Evolutionary conservation across 2,113 vertebrate genomes (phyloP).

Genomic region (Agapornis roseicollis): DNA sequence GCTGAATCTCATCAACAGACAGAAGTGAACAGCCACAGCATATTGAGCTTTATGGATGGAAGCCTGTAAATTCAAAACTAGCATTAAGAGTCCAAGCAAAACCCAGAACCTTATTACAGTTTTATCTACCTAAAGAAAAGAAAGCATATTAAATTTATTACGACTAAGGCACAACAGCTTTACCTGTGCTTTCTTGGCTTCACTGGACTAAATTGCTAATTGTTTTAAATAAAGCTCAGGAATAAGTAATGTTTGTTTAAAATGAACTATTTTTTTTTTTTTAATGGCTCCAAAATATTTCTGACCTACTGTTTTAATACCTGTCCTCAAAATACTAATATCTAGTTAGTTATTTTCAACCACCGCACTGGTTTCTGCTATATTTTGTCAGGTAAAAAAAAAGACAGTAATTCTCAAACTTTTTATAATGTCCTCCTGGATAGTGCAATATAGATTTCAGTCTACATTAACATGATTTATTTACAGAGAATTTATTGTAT

Average conservation of each 20-base stretch:
- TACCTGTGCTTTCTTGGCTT: background rate
- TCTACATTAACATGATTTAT: background rate
- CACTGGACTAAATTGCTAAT: background rate
- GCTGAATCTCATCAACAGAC: background rate
- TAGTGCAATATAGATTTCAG: background rate
- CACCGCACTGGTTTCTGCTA: background rate
- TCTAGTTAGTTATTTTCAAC: background rate
- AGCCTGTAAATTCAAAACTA: constrained; percentile 6
- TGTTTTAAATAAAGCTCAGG: background rate
- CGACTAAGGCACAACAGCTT: background rate
- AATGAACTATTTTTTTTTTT: background rate
- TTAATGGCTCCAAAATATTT: background rate
- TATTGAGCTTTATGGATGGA: background rate
- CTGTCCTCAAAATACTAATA: background rate
- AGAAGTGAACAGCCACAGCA: constrained; percentile 5
- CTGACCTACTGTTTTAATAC: background rate
- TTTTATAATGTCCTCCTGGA: background rate
- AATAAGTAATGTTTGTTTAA: background rate
- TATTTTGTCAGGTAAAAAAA: background rate
- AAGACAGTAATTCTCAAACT: background rate
- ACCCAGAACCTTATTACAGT: background rate
- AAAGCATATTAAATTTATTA: background rate
- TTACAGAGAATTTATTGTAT: background rate
- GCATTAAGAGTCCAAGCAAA: background rate
- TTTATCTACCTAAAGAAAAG: background rate